These are phyloP conservation scores for Pluvianellus socialis DNA, from an alignment of 2,113 vertebrate species.

Conservation along the genomic window DNA sequence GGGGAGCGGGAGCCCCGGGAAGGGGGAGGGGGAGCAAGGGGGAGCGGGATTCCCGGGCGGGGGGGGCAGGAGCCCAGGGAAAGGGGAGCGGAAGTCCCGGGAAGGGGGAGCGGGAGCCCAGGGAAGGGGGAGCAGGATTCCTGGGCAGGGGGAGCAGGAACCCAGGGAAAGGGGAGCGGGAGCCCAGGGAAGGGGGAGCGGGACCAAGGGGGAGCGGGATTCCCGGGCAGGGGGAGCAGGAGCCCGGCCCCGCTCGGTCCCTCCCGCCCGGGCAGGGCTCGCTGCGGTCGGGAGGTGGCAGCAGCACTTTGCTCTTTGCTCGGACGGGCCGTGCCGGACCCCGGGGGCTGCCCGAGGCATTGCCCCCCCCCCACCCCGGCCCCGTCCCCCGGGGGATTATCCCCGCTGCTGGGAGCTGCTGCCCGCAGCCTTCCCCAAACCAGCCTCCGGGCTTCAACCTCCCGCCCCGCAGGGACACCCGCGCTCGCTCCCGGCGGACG, in stretches of 20 bases:
- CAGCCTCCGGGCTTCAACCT: neutral
- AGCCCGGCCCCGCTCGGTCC: no score
- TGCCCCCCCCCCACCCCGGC: neutral
- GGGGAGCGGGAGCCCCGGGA: neutral
- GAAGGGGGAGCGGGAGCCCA: accelerated
- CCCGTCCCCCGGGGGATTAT: neutral
- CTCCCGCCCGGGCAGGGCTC: neutral
- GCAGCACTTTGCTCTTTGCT: slow-evolving; percentile 49
- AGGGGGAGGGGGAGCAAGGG: neutral
- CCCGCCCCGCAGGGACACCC: neutral
- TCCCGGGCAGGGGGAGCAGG: no score
- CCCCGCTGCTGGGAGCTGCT: neutral
- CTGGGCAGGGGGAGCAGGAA: neutral
- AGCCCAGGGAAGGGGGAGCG: no score
- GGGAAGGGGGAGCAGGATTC: no score
- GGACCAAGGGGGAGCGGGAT: neutral
- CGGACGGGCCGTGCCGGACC: neutral
- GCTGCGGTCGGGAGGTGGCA: slow-evolving; percentile 46
- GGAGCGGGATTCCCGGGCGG: neutral
- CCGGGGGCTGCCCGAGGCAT: neutral
- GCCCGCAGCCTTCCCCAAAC: neutral
- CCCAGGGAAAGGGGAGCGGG: neutral
- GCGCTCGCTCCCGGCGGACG: accelerated
- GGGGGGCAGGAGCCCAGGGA: no score
- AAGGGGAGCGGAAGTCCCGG: accelerated